A percentile compares a stretch with the other conserved stretches of the same genome.
These are phyloP conservation scores for Saccostrea glomerata DNA, from an alignment of 1,140 invertebrate genomes.

Conservation along the genomic window DNA sequence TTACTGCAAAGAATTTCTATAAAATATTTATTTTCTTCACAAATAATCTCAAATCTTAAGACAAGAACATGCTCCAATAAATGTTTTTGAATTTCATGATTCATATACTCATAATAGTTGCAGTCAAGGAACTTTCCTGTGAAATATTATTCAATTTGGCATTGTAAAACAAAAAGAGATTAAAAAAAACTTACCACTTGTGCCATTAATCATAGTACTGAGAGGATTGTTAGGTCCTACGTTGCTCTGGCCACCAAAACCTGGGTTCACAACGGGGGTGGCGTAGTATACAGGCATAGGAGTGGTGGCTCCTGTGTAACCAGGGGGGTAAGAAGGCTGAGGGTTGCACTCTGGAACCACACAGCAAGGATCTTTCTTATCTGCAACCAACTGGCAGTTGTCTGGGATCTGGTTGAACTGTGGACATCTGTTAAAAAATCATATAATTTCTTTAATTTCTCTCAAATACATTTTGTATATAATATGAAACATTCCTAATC, in stretches of 20 bases:
- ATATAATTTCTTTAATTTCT: neutral
- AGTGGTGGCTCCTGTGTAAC: slow-evolving; percentile 39
- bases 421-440: slow-evolving; percentile 59
- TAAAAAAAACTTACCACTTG: neutral
- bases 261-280: slow-evolving; percentile 40
- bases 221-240: slow-evolving; percentile 46
- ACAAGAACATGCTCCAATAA: too few species aligned
- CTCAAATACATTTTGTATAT: neutral
- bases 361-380: slow-evolving; percentile 63
- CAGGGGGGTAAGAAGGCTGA: slow-evolving; percentile 45
- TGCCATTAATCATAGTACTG: slow-evolving; percentile 32
- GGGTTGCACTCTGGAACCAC: slow-evolving; percentile 64
- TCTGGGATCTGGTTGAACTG: slow-evolving; percentile 60
- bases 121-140: too few species aligned
- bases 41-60: too few species aligned
- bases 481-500: neutral
- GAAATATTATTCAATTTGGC: too few species aligned
- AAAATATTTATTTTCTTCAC: too few species aligned
- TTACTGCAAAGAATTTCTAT: too few species aligned
- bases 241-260: slow-evolving; percentile 49
- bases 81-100: too few species aligned
- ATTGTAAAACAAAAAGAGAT: neutral
- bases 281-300: slow-evolving; percentile 39
- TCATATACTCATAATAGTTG: too few species aligned
- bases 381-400: slow-evolving; percentile 56